Evolutionary conservation across 30 jellyfish, hydroid and myxozoan genomes (phyloP), one percentile per base, ranked within the genome.

Genomic region (Cassiopea xamachana): DNA sequence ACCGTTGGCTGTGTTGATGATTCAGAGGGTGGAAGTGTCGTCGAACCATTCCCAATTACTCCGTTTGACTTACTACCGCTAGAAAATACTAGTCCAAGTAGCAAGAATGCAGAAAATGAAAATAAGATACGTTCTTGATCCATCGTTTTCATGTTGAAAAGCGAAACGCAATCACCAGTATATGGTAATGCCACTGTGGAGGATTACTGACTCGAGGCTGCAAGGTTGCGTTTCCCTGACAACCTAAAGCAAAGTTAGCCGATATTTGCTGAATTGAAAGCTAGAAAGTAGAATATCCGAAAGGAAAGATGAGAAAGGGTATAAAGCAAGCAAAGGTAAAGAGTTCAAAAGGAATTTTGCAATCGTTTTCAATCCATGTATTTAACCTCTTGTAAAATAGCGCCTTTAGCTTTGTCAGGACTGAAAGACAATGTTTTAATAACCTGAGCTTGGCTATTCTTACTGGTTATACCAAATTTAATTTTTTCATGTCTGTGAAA

Each of bases 311-410:
- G 89, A 81, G 69, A 69, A 81, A 81, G 62, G 75, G 60, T 44
- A 3, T 64, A 64, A 81, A 81, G 58, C 89, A 73, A n/a, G 80
- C 89, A 5, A 81, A 62, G 80, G 89, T 81, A 46, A 27, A 27
- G 0, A 27, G 39, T 27, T 27, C 39, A 0, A 27, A 27, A 27
- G 39, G 39, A 27, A 27, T 27, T 27, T 27, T 27, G 39, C 39
- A 27, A 27, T 27, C 0, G 0, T 27, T 27, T 27, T 27, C 39
- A 0, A 27, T 27, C 39, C 39, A 27, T 27, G 39, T 27, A 0
- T 27, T 27, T 27, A 27, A 27, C 39, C 39, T 27, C 39, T 27
- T 27, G 39, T 27, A 27, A 27, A 27, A 27, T 27, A 59, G 78
- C 18, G 39, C 39, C 76, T 44, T 74, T 7, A 74, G 67, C 18